Conservation (phyloP, 1,140 invertebrate species). For the Sarcophaga peregrina region DNA sequence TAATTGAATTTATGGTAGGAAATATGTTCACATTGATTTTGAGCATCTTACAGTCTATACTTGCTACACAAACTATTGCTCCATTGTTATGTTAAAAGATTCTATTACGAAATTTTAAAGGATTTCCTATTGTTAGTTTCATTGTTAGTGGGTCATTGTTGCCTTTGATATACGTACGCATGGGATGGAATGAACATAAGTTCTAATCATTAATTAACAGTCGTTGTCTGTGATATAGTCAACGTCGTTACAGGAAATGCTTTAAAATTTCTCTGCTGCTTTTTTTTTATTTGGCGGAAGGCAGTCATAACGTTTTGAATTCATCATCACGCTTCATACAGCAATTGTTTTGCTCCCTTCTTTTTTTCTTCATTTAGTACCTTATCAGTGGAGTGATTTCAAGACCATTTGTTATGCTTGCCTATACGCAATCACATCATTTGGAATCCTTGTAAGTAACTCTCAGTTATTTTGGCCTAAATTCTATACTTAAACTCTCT, state of each 20-base stretch:
- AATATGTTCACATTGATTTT: too few relatives aligned
- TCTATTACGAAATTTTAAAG: too few relatives aligned
- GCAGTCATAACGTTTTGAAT: too few relatives aligned
- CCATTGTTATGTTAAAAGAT: too few relatives aligned
- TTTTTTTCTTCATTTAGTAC: too few relatives aligned
- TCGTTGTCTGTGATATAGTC: background rate
- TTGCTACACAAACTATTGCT: too few relatives aligned
- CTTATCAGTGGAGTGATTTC: background rate
- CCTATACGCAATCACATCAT: background rate
- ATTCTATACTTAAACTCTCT: background rate
- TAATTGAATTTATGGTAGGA: too few relatives aligned
- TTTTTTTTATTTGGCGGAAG: background rate
- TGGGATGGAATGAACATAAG: background rate
- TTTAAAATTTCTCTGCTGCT: background rate
- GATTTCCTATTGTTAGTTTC: too few relatives aligned
- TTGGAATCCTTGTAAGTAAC: background rate
- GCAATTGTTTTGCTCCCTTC: too few relatives aligned
- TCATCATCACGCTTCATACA: too few relatives aligned
- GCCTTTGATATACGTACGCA: background rate
- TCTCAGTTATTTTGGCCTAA: background rate
- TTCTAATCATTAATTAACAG: background rate
- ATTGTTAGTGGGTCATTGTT: too few relatives aligned
- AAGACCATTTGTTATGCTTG: conserved; percentile 22
- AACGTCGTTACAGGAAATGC: background rate
- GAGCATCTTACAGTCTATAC: too few relatives aligned